These are phyloP conservation scores for Abrostola tripartita DNA, from an alignment of 2,888 invertebrate genomes.

Conservation along the genomic window DNA sequence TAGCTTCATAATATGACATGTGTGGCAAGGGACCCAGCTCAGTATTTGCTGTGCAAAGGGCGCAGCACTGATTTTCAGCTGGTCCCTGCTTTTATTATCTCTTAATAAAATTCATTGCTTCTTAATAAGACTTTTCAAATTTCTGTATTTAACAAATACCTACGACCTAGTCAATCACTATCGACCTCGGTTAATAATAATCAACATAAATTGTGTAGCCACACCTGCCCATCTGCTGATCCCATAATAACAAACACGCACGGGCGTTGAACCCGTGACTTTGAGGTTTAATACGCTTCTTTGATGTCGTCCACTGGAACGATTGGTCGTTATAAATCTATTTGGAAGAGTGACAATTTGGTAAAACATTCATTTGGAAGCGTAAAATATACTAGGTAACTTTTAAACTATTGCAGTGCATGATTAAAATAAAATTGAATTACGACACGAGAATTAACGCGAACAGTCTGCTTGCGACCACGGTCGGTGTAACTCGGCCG, in stretches of 20 bases:
- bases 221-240: slow-evolving; percentile 33
- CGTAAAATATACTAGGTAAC: too few species aligned
- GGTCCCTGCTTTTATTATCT: background rate
- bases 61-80: too few species aligned
- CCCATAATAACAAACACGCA: slow-evolving; percentile 40
- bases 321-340: slow-evolving; percentile 3
- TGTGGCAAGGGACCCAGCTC: too few species aligned
- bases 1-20: too few species aligned
- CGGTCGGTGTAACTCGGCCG: too few species aligned
- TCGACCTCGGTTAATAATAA: slow-evolving; percentile 31
- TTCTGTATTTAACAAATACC: slow-evolving; percentile 7
- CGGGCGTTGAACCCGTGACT: slow-evolving; percentile 40
- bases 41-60: too few species aligned
- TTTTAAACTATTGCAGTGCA: too few species aligned
- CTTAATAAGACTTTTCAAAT: background rate
- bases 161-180: slow-evolving; percentile 32
- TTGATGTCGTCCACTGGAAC: slow-evolving; percentile 37
- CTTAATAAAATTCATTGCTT: background rate
- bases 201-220: slow-evolving; percentile 22
- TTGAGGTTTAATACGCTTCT: slow-evolving; percentile 25
- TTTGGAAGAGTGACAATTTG: background rate
- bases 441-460: too few species aligned
- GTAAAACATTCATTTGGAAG: too few species aligned
- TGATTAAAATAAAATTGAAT: too few species aligned
- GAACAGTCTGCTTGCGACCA: too few species aligned